Conservation (phyloP, 2,113 vertebrate genomes). For the Galemys pyrenaicus region DNA sequence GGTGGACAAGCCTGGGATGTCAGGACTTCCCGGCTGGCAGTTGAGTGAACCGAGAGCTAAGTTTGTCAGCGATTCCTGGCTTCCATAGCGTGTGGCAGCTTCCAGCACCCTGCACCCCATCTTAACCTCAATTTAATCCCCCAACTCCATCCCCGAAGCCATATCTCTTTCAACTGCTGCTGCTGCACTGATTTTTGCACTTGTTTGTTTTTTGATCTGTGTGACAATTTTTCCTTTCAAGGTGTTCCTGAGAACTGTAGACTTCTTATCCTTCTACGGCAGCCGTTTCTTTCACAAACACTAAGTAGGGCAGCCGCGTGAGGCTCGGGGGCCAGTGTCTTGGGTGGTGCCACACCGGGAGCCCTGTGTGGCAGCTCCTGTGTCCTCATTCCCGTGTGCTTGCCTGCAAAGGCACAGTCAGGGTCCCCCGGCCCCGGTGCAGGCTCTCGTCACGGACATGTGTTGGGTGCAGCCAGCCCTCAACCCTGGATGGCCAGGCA, state of each 20-base stretch:
- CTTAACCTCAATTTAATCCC: slow-evolving; percentile 76
- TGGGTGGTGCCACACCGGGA: neutral
- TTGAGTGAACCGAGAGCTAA: slow-evolving; percentile 37
- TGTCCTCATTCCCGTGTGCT: neutral
- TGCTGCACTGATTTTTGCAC: slow-evolving; percentile 46
- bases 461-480: neutral
- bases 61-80: slow-evolving; percentile 52
- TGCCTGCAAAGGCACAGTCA: neutral
- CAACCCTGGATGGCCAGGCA: neutral
- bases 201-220: slow-evolving; percentile 36
- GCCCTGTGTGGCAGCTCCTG: neutral
- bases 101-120: slow-evolving; percentile 72
- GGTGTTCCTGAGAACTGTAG: neutral
- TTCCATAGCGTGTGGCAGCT: slow-evolving; percentile 79
- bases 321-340: too few relatives aligned
- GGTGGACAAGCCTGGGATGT: slow-evolving; percentile 63
- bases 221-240: slow-evolving; percentile 64
- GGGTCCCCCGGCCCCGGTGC: too few relatives aligned
- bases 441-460: fast-evolving
- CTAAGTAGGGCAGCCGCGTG: too few relatives aligned
- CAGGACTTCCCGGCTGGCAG: slow-evolving; percentile 46
- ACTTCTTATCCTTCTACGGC: neutral
- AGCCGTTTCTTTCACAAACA: neutral
- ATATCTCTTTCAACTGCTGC: slow-evolving; percentile 6
- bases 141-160: slow-evolving; percentile 52